A percentile compares a stretch with the other conserved stretches of the same genome.
phyloP scores from a whole-genome alignment of 2,888 invertebrate species.

The Ommatoiulus sabulosus region DNA sequence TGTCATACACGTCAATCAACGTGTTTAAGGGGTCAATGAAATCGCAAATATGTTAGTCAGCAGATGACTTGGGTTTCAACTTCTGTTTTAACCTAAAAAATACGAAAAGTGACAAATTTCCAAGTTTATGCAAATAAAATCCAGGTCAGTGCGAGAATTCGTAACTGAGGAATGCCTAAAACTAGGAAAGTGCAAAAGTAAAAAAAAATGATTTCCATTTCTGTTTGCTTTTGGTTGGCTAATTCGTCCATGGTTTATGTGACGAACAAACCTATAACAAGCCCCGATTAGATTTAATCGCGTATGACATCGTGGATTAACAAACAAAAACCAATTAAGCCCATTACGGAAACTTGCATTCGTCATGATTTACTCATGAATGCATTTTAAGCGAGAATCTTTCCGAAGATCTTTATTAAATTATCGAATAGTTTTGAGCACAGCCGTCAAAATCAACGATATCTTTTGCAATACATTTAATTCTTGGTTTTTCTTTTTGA shows the following conservation, averaged over 20 bases:
- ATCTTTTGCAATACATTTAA: too few relatives aligned
- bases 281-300: too few relatives aligned
- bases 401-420: too few relatives aligned
- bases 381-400: too few relatives aligned
- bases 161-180: background rate
- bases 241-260: background rate
- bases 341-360: background rate
- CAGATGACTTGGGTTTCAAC: background rate
- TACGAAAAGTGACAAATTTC: background rate
- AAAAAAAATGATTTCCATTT: background rate
- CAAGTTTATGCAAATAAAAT: background rate
- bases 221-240: background rate
- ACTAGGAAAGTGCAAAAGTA: background rate
- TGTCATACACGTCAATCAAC: slow-evolving; percentile 28
- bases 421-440: too few relatives aligned
- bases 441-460: too few relatives aligned
- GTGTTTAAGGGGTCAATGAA: slow-evolving; percentile 3
- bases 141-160: slow-evolving; percentile 9
- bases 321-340: background rate
- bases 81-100: slow-evolving; percentile 3
- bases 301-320: too few relatives aligned
- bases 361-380: too few relatives aligned
- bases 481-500: too few relatives aligned
- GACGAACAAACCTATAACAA: too few relatives aligned
- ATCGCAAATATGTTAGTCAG: background rate